These are phyloP conservation scores for Microtus richardsoni DNA, from an alignment of 2,113 vertebrate species.

Conservation along the genomic window DNA sequence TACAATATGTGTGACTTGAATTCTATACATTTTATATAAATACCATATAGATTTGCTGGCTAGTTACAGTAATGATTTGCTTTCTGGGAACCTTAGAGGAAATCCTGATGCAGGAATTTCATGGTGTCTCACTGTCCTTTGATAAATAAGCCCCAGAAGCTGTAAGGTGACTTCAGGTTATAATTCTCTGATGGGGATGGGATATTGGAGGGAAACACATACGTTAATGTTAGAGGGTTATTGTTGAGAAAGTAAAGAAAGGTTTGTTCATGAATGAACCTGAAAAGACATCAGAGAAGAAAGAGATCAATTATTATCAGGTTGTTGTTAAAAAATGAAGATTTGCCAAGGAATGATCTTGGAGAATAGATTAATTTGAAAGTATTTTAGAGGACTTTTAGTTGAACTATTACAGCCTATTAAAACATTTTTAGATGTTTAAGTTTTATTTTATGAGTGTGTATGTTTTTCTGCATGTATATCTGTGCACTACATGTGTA, in stretches of 20 bases:
- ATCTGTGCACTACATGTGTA: background rate
- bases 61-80: background rate
- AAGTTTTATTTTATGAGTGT: background rate
- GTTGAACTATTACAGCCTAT: background rate
- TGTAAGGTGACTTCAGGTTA: background rate
- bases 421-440: background rate
- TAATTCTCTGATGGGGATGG: background rate
- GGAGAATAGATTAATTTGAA: background rate
- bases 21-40: background rate
- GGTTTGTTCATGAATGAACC: background rate
- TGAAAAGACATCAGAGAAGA: background rate
- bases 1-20: background rate
- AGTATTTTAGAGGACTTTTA: background rate
- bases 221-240: background rate
- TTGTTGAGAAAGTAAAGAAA: background rate
- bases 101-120: background rate
- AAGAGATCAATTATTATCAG: background rate
- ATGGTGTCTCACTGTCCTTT: background rate
- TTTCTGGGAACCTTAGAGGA: background rate
- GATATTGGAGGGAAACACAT: background rate
- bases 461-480: background rate
- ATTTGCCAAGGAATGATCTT: conserved; percentile 41
- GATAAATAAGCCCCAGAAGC: background rate
- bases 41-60: background rate
- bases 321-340: background rate